These are phyloP conservation scores for Athalia circularis DNA, from an alignment of 2,888 invertebrate species.

Conservation along the genomic window DNA sequence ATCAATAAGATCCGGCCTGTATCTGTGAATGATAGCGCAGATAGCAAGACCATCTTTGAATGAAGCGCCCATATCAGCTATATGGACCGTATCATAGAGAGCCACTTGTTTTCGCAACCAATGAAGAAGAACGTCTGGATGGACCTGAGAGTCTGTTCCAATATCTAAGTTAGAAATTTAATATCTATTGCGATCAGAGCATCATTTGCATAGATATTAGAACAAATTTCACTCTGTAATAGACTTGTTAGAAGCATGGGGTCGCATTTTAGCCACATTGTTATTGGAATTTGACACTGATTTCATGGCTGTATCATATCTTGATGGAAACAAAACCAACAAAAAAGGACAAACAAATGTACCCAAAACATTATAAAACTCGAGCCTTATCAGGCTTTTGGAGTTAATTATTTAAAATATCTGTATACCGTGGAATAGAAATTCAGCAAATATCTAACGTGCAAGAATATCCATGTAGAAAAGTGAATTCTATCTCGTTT, in stretches of 20 bases:
- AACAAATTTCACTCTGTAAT: slow-evolving; percentile 29
- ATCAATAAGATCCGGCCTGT: slow-evolving; percentile 93
- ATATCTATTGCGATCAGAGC: slow-evolving; percentile 33
- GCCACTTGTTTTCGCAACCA: slow-evolving; percentile 87
- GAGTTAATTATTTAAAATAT: slow-evolving; percentile 38
- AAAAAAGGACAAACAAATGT: slow-evolving; percentile 24
- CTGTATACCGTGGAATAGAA: slow-evolving; percentile 18
- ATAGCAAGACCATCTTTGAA: slow-evolving; percentile 82
- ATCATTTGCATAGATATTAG: slow-evolving; percentile 18
- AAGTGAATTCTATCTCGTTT: slow-evolving; percentile 49
- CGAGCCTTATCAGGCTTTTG: slow-evolving; percentile 14
- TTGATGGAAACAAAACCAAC: neutral
- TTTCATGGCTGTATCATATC: neutral
- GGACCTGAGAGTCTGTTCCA: slow-evolving; percentile 79
- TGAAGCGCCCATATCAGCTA: slow-evolving; percentile 82
- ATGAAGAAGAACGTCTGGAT: slow-evolving; percentile 84
- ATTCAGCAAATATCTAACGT: slow-evolving; percentile 29
- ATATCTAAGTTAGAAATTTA: slow-evolving; percentile 43
- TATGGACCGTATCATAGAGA: slow-evolving; percentile 78
- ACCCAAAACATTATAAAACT: slow-evolving; percentile 10
- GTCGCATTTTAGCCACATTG: slow-evolving; percentile 29
- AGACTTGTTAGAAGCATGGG: slow-evolving; percentile 14
- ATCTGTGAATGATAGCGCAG: slow-evolving; percentile 87
- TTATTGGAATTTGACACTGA: slow-evolving; percentile 28
- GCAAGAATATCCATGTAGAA: slow-evolving; percentile 10